phyloP scores from a whole-genome alignment of 2,113 vertebrate genomes.

The Mus musculus region DNA sequence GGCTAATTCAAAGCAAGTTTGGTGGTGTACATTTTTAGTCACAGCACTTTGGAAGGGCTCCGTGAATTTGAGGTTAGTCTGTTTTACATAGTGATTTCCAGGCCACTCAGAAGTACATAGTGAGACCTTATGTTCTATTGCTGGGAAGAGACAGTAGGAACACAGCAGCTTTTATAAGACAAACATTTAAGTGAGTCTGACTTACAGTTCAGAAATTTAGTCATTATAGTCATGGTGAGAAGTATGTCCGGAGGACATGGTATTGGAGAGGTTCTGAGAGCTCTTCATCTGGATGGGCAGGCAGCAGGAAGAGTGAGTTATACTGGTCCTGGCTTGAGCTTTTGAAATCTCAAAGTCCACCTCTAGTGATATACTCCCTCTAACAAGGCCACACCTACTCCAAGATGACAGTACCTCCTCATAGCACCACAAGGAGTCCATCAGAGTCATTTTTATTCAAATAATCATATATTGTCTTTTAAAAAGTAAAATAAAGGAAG shows the following conservation, averaged over 20 bases:
- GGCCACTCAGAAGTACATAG: neutral
- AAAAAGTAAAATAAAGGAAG: neutral
- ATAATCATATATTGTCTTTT: neutral
- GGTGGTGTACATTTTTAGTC: accelerated
- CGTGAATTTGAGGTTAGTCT: neutral
- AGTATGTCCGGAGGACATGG: neutral
- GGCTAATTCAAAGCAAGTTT: neutral
- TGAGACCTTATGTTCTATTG: neutral
- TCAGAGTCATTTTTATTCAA: neutral
- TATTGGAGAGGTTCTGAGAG: neutral
- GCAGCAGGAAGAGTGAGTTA: neutral
- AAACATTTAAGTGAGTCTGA: neutral
- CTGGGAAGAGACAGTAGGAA: neutral
- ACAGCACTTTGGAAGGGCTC: too few species aligned
- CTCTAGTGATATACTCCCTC: neutral
- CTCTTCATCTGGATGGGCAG: neutral
- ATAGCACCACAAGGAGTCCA: neutral
- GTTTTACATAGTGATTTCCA: neutral
- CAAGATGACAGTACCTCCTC: neutral
- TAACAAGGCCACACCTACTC: neutral
- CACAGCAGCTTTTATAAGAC: neutral
- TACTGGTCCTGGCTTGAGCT: neutral
- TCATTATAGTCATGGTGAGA: neutral
- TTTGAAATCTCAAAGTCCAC: neutral
- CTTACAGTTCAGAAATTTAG: neutral